Conservation (phyloP, 2,888 invertebrate genomes). For the Synergus laeviventris region DNA sequence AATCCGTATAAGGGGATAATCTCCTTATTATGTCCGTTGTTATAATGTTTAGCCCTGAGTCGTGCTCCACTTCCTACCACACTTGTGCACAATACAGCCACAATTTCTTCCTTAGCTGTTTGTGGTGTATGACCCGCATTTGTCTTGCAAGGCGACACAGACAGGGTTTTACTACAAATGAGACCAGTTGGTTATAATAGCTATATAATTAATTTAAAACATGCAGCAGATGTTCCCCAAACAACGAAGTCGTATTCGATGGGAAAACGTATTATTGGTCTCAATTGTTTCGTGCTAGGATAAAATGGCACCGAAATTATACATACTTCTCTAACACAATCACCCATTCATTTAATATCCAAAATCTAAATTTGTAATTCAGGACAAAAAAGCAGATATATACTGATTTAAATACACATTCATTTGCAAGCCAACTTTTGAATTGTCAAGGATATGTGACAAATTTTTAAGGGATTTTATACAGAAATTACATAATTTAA, state of each 20-base stretch:
- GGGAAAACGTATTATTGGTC: neutral
- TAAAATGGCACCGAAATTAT: neutral
- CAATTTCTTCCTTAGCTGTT: slow-evolving; percentile 43
- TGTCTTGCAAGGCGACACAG: slow-evolving; percentile 40
- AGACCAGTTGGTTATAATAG: slow-evolving; percentile 5
- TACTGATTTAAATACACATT: neutral
- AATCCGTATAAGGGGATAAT: slow-evolving; percentile 56
- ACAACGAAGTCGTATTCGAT: neutral
- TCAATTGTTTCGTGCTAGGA: neutral
- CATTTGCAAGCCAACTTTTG: neutral
- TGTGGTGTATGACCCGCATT: slow-evolving; percentile 21
- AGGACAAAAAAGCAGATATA: neutral
- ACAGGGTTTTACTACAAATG: slow-evolving; percentile 1
- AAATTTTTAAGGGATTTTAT: neutral
- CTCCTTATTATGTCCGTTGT: slow-evolving; percentile 56
- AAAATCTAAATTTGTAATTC: neutral
- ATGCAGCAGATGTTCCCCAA: neutral
- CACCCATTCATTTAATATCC: neutral
- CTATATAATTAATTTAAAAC: slow-evolving; percentile 19
- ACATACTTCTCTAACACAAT: neutral
- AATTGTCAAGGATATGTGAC: neutral
- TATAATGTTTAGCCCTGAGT: neutral
- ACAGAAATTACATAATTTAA: too few species aligned
- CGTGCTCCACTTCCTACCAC: neutral
- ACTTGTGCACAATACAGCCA: slow-evolving; percentile 12